Evolutionary conservation across 2,888 invertebrate species (phyloP).

Genomic region (Drosophila vallismaia): DNA sequence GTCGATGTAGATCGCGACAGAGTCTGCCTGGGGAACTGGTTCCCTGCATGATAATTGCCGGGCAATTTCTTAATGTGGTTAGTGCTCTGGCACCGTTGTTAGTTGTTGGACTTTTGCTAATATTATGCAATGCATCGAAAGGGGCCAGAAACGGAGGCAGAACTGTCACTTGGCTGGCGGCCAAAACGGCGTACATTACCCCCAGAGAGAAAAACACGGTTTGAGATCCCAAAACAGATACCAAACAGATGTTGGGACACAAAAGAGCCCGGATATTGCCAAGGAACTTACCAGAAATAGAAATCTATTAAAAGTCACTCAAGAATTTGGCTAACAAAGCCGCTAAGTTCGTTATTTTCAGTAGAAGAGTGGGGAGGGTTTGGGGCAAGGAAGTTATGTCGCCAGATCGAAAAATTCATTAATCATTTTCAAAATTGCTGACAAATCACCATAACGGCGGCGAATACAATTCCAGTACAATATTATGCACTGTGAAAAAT

Average conservation of each 20-base stretch:
- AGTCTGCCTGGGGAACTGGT: slow-evolving; percentile 33
- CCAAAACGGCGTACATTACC: slow-evolving; percentile 64
- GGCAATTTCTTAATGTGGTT: slow-evolving; percentile 32
- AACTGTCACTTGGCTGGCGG: slow-evolving; percentile 65
- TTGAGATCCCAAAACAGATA: slow-evolving; percentile 27
- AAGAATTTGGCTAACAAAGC: slow-evolving; percentile 46
- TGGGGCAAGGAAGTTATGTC: slow-evolving; percentile 51
- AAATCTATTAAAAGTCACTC: slow-evolving; percentile 46
- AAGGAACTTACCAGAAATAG: slow-evolving; percentile 33
- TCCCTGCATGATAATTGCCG: slow-evolving; percentile 32
- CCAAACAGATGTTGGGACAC: slow-evolving; percentile 61
- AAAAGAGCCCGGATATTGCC: slow-evolving; percentile 37
- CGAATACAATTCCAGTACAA: slow-evolving; percentile 29
- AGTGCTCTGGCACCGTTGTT: slow-evolving; percentile 11
- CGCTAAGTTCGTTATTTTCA: not conserved
- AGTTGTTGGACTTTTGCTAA: slow-evolving; percentile 4
- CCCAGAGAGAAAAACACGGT: slow-evolving; percentile 31
- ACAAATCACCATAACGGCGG: slow-evolving; percentile 73
- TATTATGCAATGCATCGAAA: slow-evolving; percentile 38
- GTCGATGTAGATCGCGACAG: slow-evolving; percentile 14
- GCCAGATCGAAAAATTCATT: slow-evolving; percentile 67
- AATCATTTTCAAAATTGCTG: slow-evolving; percentile 69
- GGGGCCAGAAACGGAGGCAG: slow-evolving; percentile 31
- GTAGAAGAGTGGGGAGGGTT: not conserved
- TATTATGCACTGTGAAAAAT: slow-evolving; percentile 6